Conservation (phyloP, 2,797 vertebrate genomes). For the Oophaga sylvatica region DNA sequence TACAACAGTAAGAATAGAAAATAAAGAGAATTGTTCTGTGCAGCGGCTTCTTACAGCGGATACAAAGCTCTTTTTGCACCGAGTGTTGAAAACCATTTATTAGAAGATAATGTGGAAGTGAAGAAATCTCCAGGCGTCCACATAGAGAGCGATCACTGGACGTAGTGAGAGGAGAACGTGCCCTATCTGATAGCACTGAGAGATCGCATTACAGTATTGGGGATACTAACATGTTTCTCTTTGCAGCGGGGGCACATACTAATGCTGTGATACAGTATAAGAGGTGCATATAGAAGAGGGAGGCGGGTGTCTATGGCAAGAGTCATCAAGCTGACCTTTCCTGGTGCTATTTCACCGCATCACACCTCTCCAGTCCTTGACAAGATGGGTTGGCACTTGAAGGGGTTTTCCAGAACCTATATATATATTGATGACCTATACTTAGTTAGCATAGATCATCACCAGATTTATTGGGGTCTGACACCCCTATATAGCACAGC, state of each 20-base stretch:
- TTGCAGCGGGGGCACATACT: constrained; percentile 10
- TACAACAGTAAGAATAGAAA: constrained; percentile 88
- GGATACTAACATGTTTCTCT: background rate
- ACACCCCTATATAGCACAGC: too few species aligned
- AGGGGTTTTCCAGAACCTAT: too few species aligned
- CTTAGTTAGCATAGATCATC: too few species aligned
- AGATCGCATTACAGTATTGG: background rate
- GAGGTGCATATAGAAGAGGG: background rate
- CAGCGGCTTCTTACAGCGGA: constrained; percentile 73
- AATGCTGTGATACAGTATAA: background rate
- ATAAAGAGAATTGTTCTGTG: constrained; percentile 77
- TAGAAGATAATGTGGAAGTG: constrained; percentile 68
- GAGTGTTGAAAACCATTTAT: constrained; percentile 70
- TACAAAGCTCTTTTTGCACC: constrained; percentile 73
- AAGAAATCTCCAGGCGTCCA: background rate
- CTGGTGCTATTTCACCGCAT: background rate
- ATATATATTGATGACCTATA: too few species aligned
- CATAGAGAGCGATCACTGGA: background rate
- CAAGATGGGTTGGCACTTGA: too few species aligned
- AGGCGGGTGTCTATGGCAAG: too few species aligned
- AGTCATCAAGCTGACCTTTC: background rate
- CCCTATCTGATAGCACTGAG: background rate
- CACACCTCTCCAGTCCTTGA: too few species aligned
- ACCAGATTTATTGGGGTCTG: too few species aligned
- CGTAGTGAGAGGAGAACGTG: background rate